Conservation (phyloP, 2,797 vertebrate genomes). For the Craterocephalus amniculus region DNA sequence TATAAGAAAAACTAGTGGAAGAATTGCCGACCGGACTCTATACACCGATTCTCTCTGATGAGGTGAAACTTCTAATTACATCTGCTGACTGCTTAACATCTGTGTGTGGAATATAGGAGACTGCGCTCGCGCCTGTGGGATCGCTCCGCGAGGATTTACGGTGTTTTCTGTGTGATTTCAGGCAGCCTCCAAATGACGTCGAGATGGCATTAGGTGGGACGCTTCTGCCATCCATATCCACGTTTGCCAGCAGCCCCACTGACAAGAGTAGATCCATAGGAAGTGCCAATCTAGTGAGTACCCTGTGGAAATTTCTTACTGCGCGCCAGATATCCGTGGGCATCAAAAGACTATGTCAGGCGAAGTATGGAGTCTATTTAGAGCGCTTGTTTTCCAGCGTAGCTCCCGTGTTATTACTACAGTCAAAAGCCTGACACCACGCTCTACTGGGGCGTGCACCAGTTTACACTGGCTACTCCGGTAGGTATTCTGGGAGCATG, state of each 20-base stretch:
- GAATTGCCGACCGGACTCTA: slow-evolving; percentile 24
- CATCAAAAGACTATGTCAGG: not conserved
- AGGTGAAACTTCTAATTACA: slow-evolving; percentile 70
- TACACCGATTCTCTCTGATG: slow-evolving; percentile 66
- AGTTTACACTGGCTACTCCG: slow-evolving; percentile 27
- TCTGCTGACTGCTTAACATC: slow-evolving; percentile 14
- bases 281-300: slow-evolving; percentile 90
- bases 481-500: slow-evolving; percentile 15
- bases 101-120: slow-evolving; percentile 39
- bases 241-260: slow-evolving; percentile 88
- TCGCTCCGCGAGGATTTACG: slow-evolving; percentile 53
- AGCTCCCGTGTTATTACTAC: slow-evolving; percentile 43
- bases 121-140: slow-evolving; percentile 24
- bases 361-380: slow-evolving; percentile 21
- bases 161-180: slow-evolving; percentile 70
- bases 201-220: slow-evolving; percentile 97
- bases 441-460: slow-evolving; percentile 67
- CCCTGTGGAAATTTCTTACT: slow-evolving; percentile 9
- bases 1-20: too few relatives aligned
- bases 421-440: slow-evolving; percentile 44
- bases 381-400: slow-evolving; percentile 22
- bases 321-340: slow-evolving; percentile 14
- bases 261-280: slow-evolving; percentile 87
- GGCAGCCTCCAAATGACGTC: slow-evolving; percentile 93
- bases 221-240: slow-evolving; percentile 94